Evolutionary conservation across 2,888 invertebrate species (phyloP).

Genomic region (Eulithis testata): DNA sequence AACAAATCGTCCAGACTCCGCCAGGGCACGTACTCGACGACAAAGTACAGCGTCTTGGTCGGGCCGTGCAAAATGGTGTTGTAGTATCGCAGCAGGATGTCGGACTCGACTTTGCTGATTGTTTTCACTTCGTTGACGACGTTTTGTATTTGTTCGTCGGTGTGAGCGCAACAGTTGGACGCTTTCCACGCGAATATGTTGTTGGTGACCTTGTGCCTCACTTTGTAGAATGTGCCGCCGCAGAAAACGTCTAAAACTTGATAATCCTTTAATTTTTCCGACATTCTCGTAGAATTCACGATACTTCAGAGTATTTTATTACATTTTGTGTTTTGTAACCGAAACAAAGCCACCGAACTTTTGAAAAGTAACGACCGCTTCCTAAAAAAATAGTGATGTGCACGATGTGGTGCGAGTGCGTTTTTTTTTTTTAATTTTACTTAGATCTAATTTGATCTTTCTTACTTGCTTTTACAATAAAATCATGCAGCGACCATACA

Average conservation of each 20-base stretch:
- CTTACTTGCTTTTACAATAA: too few species aligned
- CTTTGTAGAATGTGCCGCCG: slow-evolving; percentile 80
- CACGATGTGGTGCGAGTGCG: neutral
- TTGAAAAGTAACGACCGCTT: slow-evolving; percentile 62
- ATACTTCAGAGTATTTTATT: slow-evolving; percentile 47
- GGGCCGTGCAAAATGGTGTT: slow-evolving; percentile 78
- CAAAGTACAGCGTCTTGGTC: slow-evolving; percentile 77
- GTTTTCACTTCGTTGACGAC: slow-evolving; percentile 74
- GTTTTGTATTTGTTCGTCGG: slow-evolving; percentile 74
- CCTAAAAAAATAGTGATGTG: slow-evolving; percentile 59
- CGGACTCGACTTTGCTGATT: slow-evolving; percentile 67
- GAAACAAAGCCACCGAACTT: slow-evolving; percentile 73
- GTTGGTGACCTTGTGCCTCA: slow-evolving; percentile 81
- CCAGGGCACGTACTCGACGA: slow-evolving; percentile 75
- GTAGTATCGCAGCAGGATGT: slow-evolving; percentile 71
- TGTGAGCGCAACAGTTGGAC: slow-evolving; percentile 73
- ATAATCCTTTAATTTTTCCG: slow-evolving; percentile 77
- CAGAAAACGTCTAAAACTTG: slow-evolving; percentile 80
- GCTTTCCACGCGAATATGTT: slow-evolving; percentile 82
- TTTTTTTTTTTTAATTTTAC: too few species aligned
- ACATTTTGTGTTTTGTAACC: slow-evolving; percentile 77
- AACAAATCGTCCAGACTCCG: slow-evolving; percentile 68
- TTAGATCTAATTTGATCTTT: too few species aligned
- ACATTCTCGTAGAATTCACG: slow-evolving; percentile 55
- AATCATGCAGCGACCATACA: too few species aligned